Evolutionary conservation across 1,140 invertebrate species (phyloP), one percentile per base, ranked within the genome.

Genomic region (Diprion similis): DNA sequence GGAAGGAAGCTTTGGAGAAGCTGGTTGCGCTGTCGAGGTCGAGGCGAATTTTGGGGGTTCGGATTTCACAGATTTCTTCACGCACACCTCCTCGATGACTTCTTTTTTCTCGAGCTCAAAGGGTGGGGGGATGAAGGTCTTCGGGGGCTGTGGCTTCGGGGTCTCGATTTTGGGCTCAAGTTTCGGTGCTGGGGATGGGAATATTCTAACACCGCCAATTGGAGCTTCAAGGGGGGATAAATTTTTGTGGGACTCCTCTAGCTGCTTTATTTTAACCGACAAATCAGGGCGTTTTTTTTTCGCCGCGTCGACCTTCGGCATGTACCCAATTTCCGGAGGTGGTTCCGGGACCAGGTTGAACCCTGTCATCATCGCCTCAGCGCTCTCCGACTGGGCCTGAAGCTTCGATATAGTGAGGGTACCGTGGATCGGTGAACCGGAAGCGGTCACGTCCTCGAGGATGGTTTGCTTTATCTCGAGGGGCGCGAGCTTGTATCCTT

Each of bases 281-380:
- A 93, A 87, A 37, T 91, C 89, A 70, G 91, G 90, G 76, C 86
- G 87, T 74, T 86, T 82, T 46, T 82, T 72, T 11, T 85, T 85
- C 15, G 88, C 88, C 0, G 83, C 77, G 75, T 81, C 79, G 10
- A 80, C 75, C 78, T 91, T 92, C 3, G 92, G 90, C 46, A 90
- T 90, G 76, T 89, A 94, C 51, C 90, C 91, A 18, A 94, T 92
- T 85, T 94, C 91, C n/a, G 93, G 92, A 10, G 93, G 92, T 37
- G 93, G 91, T 81, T 93, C 93, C 0, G 93, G 93, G 71, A 91
- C 88, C 0, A 94, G 77, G 81, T 90, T 90, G 64, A 93, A 89
- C 75, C 90, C 89, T 66, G 84, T 81, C 67, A 88, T 68, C 79
- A 85, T 79, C 10, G 84, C 81, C 77, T 87, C 86, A 0, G 83